Conservation (phyloP, 1,140 invertebrate genomes). For the Leptonema lineaticorne region DNA sequence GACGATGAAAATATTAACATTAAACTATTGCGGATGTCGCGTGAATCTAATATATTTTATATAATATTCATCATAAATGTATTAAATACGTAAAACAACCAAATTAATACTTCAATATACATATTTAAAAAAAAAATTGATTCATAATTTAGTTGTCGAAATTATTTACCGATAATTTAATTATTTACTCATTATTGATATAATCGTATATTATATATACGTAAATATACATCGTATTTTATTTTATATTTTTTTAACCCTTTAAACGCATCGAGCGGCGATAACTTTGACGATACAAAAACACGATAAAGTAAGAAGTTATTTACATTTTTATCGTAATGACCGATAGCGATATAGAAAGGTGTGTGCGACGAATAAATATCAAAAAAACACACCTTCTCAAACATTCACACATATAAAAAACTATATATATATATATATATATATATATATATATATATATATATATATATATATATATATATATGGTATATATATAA, state of each 20-base stretch:
- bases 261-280: constrained; percentile 5
- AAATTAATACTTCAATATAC: no score
- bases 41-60: no score
- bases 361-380: not conserved
- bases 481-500: no score
- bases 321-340: constrained; percentile 25
- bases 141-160: no score
- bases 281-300: not conserved
- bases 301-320: constrained; percentile 21
- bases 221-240: not conserved
- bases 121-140: no score
- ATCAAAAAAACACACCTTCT: constrained; percentile 1
- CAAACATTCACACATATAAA: not conserved
- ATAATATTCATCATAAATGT: no score
- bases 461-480: no score
- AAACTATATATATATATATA: not conserved
- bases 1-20: no score
- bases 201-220: not conserved
- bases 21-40: no score
- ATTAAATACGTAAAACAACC: no score
- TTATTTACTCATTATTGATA: no score
- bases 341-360: constrained; percentile 21
- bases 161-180: no score
- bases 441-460: not conserved
- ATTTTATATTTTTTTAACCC: not conserved